Conservation (phyloP, 2,888 invertebrate genomes). For the Dasypolia templi region DNA sequence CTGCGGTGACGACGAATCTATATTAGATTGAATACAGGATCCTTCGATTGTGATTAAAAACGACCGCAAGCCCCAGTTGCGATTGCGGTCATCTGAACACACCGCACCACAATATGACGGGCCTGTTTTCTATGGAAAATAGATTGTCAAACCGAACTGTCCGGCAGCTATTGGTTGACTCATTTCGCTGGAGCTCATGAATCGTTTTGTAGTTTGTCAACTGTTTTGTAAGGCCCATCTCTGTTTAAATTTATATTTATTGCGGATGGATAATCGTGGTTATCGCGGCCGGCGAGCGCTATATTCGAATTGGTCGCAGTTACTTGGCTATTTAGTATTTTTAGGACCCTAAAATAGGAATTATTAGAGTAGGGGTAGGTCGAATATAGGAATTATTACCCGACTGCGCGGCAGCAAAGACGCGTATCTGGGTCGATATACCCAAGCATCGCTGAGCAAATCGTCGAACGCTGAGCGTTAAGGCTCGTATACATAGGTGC, state of each 20-base stretch:
- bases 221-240: slow-evolving; percentile 10
- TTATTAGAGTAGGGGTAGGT: too few species aligned
- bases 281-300: too few species aligned
- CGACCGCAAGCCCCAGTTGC: slow-evolving; percentile 60
- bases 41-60: slow-evolving; percentile 58
- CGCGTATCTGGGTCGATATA: too few species aligned
- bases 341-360: too few species aligned
- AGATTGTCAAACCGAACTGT: slow-evolving; percentile 34
- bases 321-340: too few species aligned
- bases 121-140: slow-evolving; percentile 35
- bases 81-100: slow-evolving; percentile 58
- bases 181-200: slow-evolving; percentile 8
- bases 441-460: too few species aligned
- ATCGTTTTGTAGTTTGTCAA: slow-evolving; percentile 8
- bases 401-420: too few species aligned
- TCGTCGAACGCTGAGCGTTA: too few species aligned
- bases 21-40: slow-evolving; percentile 64
- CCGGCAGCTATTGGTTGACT: slow-evolving; percentile 5
- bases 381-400: too few species aligned
- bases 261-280: neutral
- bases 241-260: slow-evolving; percentile 18
- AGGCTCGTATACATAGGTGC: too few species aligned
- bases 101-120: slow-evolving; percentile 32
- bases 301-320: too few species aligned
- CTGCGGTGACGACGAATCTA: slow-evolving; percentile 58